Evolutionary conservation across 2,113 vertebrate species (phyloP).

Genomic region (Saguinus imperator): DNA sequence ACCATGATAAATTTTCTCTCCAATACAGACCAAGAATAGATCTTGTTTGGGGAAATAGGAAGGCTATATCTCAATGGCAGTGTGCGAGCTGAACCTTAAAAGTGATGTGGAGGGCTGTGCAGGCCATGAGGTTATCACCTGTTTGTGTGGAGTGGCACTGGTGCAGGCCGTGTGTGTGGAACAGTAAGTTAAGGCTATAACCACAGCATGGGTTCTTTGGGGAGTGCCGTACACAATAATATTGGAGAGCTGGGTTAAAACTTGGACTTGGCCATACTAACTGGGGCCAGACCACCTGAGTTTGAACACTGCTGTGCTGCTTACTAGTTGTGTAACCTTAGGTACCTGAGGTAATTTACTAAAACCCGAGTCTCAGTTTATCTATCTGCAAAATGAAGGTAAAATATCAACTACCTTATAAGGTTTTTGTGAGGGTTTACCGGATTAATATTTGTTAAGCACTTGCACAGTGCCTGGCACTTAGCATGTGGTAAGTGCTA

Average conservation of each 20-base stretch:
- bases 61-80: rapidly evolving
- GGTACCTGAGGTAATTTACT: background rate
- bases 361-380: background rate
- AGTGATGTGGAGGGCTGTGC: background rate
- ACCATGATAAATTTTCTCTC: background rate
- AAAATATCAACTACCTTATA: background rate
- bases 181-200: background rate
- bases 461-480: background rate
- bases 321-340: background rate
- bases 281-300: background rate
- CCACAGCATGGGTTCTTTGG: background rate
- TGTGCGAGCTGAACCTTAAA: background rate
- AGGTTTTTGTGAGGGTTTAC: background rate
- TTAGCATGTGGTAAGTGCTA: background rate
- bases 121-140: rapidly evolving
- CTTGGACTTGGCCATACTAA: background rate
- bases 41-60: background rate
- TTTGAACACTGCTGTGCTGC: background rate
- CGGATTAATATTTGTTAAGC: background rate
- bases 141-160: rapidly evolving
- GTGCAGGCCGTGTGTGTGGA: rapidly evolving
- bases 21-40: background rate
- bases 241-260: background rate
- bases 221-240: rapidly evolving
- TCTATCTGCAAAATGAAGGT: background rate